Evolutionary conservation across 1,140 invertebrate genomes (phyloP).

Genomic region (Drosophila biarmipes): DNA sequence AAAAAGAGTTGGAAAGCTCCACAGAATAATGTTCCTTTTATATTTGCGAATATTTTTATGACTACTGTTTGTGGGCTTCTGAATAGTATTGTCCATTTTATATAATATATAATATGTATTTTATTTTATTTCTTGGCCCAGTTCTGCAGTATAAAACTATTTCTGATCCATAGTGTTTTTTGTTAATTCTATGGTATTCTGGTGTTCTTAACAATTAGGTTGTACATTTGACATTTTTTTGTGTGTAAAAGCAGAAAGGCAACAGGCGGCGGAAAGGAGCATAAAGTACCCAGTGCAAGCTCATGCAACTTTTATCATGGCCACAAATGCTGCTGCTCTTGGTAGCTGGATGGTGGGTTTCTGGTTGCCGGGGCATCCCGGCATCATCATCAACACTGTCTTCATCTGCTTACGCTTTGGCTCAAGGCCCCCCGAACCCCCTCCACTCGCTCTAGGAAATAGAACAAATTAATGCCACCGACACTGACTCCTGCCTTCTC

Average conservation of each 20-base stretch:
- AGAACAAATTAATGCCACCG: slow-evolving; percentile 78
- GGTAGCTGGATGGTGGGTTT: slow-evolving; percentile 16
- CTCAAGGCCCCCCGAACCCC: slow-evolving; percentile 17
- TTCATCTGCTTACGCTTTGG: slow-evolving; percentile 53
- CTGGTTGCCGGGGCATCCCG: neutral
- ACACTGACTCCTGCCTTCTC: slow-evolving; percentile 64
- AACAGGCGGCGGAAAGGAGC: slow-evolving; percentile 49
- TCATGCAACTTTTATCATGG: slow-evolving; percentile 83
- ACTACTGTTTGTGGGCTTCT: no score
- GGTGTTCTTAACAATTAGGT: no score
- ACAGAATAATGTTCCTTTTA: no score
- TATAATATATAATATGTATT: no score
- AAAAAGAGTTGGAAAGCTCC: no score
- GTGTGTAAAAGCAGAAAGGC: slow-evolving; percentile 16
- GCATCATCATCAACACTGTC: slow-evolving; percentile 38
- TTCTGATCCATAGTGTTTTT: no score
- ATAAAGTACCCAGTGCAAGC: slow-evolving; percentile 79
- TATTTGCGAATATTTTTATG: no score
- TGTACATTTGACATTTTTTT: neutral
- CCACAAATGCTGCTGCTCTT: slow-evolving; percentile 56
- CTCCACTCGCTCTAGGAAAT: slow-evolving; percentile 49
- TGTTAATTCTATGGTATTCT: no score
- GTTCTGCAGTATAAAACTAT: no score
- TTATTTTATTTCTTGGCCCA: no score
- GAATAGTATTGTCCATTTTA: no score